Percentiles rank a stretch among this genome's conserved stretches.
Evolutionary conservation across 2,888 invertebrate species (phyloP).

Genomic region (Graphium colonna): DNA sequence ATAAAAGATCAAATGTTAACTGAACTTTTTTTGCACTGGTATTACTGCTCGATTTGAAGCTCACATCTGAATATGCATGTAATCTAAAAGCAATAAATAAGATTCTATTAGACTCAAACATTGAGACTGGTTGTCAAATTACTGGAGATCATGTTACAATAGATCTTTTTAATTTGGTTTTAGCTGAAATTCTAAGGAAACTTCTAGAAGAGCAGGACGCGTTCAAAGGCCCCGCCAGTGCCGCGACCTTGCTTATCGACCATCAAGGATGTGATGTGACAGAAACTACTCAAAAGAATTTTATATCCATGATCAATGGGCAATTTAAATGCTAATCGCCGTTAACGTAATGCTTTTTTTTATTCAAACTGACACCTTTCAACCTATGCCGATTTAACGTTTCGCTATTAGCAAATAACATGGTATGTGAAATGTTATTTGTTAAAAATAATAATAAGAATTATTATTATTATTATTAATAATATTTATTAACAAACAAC

Average conservation of each 20-base stretch:
- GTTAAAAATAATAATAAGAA: too few relatives aligned
- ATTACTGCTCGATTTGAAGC: not conserved
- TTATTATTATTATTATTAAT: too few relatives aligned
- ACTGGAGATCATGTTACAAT: too few relatives aligned
- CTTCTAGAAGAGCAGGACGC: not conserved
- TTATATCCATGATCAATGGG: slow-evolving; percentile 14
- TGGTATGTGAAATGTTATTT: too few relatives aligned
- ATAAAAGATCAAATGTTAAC: too few relatives aligned
- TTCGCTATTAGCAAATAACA: slow-evolving; percentile 3
- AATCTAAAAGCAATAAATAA: too few relatives aligned
- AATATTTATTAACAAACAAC: not conserved
- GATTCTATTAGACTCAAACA: too few relatives aligned
- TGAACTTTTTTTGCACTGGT: too few relatives aligned
- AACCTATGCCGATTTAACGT: slow-evolving; percentile 14
- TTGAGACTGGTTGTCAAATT: too few relatives aligned
- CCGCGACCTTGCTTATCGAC: slow-evolving; percentile 11
- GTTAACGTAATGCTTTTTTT: slow-evolving; percentile 9
- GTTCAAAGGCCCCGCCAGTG: slow-evolving; percentile 1
- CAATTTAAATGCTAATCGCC: slow-evolving; percentile 20
- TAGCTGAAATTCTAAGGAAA: slow-evolving; percentile 1
- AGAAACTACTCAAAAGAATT: slow-evolving; percentile 8
- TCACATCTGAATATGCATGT: too few relatives aligned
- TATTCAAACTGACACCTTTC: slow-evolving; percentile 15
- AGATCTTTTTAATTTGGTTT: too few relatives aligned
- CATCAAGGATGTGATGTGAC: slow-evolving; percentile 19